Percentiles rank a stretch among this genome's conserved stretches.
Evolutionary conservation across 2,113 vertebrate genomes (phyloP).

Genomic region (Hippocampus zosterae): DNA sequence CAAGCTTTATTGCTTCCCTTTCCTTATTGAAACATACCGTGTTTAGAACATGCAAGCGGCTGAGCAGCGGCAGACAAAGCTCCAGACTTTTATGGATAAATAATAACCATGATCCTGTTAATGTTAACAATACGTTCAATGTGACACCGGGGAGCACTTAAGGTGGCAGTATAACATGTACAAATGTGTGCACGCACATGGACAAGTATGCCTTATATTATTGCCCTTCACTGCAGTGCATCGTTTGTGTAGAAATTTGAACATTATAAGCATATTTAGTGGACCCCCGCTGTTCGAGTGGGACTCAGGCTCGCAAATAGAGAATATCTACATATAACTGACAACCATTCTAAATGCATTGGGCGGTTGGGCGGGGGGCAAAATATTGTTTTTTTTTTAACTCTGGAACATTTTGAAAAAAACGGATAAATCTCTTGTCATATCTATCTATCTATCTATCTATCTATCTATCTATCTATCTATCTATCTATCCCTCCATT

Average conservation of each 20-base stretch:
- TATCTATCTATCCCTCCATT: no score
- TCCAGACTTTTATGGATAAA: background rate
- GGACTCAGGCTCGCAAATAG: no score
- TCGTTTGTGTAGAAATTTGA: background rate
- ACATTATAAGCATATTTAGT: no score
- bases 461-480: no score
- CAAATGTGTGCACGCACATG: background rate
- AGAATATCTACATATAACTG: no score
- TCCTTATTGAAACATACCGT: constrained; percentile 14
- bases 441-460: no score
- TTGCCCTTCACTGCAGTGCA: background rate
- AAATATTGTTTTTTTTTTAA: no score
- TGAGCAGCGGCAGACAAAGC: constrained; percentile 8
- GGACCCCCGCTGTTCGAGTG: no score
- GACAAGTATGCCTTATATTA: background rate
- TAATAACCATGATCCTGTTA: background rate
- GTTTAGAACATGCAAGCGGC: background rate
- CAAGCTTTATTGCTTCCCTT: constrained; percentile 46
- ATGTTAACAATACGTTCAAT: background rate
- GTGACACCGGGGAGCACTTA: background rate
- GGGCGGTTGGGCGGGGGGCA: no score
- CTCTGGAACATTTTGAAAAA: no score
- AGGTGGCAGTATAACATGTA: background rate
- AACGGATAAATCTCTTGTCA: no score
- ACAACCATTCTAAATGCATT: no score